Percentiles rank a stretch among this genome's conserved stretches.
phyloP scores from a whole-genome alignment of 1,140 invertebrate genomes.

The Conus ventricosus region DNA sequence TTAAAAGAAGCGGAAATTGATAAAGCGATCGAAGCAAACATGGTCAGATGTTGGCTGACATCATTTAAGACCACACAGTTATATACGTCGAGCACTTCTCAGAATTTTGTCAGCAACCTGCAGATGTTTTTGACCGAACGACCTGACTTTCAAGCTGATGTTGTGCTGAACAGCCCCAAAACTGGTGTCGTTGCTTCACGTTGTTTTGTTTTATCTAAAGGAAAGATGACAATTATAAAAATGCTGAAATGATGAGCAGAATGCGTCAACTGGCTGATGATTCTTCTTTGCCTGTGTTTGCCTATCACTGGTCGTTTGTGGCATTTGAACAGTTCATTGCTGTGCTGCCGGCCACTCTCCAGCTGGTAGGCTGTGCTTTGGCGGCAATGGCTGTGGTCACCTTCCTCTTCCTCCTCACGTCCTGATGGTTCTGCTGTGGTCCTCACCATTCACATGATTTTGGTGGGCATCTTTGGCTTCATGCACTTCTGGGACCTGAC shows the following conservation, averaged over 20 bases:
- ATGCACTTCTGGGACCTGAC: constrained; percentile 97
- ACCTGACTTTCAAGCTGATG: constrained; percentile 73
- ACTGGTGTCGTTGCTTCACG: constrained; percentile 84
- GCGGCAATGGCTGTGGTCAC: constrained; percentile 94
- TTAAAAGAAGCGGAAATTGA: constrained; percentile 28
- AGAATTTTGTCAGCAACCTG: constrained; percentile 69
- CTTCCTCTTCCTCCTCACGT: constrained; percentile 97
- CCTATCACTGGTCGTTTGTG: constrained; percentile 54
- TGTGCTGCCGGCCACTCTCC: constrained; percentile 93
- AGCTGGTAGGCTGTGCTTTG: constrained; percentile 93
- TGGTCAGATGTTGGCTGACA: constrained; percentile 44
- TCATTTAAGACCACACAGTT: constrained; percentile 6
- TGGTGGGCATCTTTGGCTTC: constrained; percentile 95
- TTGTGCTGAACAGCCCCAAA: constrained; percentile 85
- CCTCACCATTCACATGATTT: constrained; percentile 95
- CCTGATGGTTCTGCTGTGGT: constrained; percentile 94
- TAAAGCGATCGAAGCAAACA: constrained; percentile 13
- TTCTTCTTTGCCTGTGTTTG: constrained; percentile 51
- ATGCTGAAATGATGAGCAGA: constrained; percentile 55
- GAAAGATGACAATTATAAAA: neutral
- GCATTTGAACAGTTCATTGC: constrained; percentile 86
- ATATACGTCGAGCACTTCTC: constrained; percentile 1
- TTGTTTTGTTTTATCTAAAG: constrained; percentile 48
- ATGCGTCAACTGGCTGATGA: constrained; percentile 51
- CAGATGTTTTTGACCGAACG: constrained; percentile 77